Conservation (phyloP, 2,797 vertebrate species). For the Sternotherus odoratus region DNA sequence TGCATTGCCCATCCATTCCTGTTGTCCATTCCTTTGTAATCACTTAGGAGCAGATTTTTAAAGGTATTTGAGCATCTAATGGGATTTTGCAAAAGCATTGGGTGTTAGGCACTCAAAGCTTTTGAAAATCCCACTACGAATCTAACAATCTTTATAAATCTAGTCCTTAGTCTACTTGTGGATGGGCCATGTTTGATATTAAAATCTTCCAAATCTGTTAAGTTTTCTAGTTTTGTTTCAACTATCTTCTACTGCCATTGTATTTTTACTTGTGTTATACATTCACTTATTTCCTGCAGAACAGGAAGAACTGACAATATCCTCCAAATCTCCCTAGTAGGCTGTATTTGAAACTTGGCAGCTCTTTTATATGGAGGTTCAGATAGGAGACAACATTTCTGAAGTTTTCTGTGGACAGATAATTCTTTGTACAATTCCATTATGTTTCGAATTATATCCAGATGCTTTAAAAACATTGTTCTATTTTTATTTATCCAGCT, state of each 20-base stretch:
- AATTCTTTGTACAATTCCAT: not conserved
- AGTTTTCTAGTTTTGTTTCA: not conserved
- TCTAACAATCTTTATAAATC: no score
- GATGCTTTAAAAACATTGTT: not conserved
- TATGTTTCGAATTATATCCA: not conserved
- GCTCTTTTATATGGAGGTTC: not conserved
- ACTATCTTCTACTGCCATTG: not conserved
- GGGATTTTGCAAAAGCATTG: not conserved
- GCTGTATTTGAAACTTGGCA: not conserved
- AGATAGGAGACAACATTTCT: not conserved
- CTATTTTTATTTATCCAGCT: not conserved
- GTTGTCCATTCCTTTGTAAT: not conserved
- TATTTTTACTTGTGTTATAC: not conserved
- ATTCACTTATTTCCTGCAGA: not conserved
- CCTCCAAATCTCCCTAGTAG: not conserved
- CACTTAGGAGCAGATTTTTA: not conserved
- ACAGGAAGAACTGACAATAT: not conserved
- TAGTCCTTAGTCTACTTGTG: not conserved
- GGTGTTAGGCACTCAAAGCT: not conserved
- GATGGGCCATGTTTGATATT: not conserved
- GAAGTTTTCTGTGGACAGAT: not conserved
- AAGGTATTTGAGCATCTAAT: not conserved
- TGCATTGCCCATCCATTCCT: not conserved
- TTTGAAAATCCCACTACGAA: not conserved
- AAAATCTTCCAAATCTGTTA: not conserved